Percentiles rank a stretch among this genome's conserved stretches.
These are phyloP conservation scores for Tachina grossa DNA, from an alignment of 2,888 invertebrate species.

Conservation along the genomic window DNA sequence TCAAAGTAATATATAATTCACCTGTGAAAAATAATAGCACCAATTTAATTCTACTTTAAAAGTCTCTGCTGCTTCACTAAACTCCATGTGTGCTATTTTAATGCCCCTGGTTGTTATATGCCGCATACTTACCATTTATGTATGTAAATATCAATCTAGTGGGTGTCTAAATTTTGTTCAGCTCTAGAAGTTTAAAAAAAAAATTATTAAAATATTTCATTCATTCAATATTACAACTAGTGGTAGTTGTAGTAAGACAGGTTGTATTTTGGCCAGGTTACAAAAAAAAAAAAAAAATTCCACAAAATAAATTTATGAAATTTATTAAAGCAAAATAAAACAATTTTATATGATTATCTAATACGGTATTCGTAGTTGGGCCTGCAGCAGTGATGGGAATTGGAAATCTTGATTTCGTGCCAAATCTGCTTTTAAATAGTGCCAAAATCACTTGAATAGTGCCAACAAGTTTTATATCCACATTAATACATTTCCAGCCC, in stretches of 20 bases:
- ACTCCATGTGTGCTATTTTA: conserved; percentile 16
- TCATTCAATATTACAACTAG: conserved; percentile 21
- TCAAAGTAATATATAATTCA: no score
- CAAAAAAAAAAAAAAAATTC: not conserved
- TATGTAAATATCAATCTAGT: conserved; percentile 19
- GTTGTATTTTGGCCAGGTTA: conserved; percentile 33
- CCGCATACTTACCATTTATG: not conserved
- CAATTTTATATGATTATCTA: conserved; percentile 43
- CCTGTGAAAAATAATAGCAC: no score
- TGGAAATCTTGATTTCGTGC: no score
- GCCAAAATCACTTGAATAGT: no score
- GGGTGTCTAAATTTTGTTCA: conserved; percentile 37
- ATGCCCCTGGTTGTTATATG: not conserved
- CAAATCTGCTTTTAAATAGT: no score
- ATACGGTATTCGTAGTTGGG: conserved; percentile 20
- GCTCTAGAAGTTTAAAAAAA: conserved; percentile 5
- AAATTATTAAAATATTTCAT: conserved; percentile 17
- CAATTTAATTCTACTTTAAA: no score
- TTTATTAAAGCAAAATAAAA: conserved; percentile 24
- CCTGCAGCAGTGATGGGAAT: no score
- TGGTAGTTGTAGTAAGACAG: conserved; percentile 27
- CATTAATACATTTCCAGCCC: no score
- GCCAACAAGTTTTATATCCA: no score
- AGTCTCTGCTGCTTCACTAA: not conserved
- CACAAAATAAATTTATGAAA: not conserved